A percentile compares a stretch with the other conserved stretches of the same genome.
Evolutionary conservation across 2,797 vertebrate species (phyloP).

Genomic region (Girardinus metallicus): DNA sequence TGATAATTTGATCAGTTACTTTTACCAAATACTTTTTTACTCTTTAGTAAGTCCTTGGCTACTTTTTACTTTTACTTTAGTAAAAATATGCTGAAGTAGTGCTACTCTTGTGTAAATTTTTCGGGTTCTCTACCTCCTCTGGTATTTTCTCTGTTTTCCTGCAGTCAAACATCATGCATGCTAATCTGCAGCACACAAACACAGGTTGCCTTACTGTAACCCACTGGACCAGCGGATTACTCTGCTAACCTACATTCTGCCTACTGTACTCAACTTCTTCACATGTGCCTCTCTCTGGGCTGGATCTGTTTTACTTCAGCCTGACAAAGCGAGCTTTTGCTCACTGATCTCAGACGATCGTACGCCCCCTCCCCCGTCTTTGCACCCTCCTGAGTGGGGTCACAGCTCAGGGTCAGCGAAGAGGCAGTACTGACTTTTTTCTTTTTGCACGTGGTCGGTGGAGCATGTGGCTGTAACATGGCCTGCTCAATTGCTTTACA

Average conservation of each 20-base stretch:
- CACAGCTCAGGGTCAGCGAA: constrained; percentile 38
- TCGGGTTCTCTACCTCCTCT: background rate
- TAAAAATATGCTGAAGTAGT: too few species aligned
- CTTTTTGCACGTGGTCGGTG: constrained; percentile 11
- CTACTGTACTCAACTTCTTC: constrained; percentile 43
- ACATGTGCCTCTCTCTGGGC: background rate
- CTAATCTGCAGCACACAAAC: constrained; percentile 18
- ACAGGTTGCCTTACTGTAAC: constrained; percentile 54
- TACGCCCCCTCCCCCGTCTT: background rate
- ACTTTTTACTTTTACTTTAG: too few species aligned
- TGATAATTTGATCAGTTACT: too few species aligned
- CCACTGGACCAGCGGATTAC: constrained; percentile 76
- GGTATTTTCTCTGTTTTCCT: background rate
- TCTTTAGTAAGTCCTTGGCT: too few species aligned
- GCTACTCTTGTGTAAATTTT: too few species aligned
- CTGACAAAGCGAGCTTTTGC: constrained; percentile 26
- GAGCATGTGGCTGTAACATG: constrained; percentile 6
- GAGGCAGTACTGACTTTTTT: constrained; percentile 3
- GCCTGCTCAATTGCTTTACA: constrained; percentile 4
- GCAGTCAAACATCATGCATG: constrained; percentile 21
- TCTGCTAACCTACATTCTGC: constrained; percentile 79
- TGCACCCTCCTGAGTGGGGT: constrained; percentile 18
- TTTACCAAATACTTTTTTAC: too few species aligned
- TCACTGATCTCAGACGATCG: constrained; percentile 41
- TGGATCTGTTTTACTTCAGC: background rate